These are phyloP conservation scores for Beroe ovata DNA, from an alignment of 37 sponge, comb jelly and placozoan genomes.

Conservation along the genomic window DNA sequence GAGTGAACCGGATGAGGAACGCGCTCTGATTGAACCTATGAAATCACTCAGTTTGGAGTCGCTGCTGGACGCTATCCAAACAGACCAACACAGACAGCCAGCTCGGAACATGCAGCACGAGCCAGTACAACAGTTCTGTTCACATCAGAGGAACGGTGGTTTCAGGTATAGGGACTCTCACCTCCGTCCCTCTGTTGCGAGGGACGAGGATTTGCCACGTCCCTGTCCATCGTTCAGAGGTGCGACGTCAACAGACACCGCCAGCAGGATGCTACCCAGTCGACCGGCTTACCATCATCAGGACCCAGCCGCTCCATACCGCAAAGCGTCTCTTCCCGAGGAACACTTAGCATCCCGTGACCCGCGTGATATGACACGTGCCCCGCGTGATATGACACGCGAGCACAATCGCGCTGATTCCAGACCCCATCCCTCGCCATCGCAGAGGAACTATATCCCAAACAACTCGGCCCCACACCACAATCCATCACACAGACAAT, in stretches of 20 bases:
- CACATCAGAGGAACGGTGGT: constrained; percentile 13
- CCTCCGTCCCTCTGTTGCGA: neutral
- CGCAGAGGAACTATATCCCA: too few relatives aligned
- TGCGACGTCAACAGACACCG: neutral
- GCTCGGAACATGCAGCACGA: neutral
- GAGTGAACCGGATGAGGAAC: neutral
- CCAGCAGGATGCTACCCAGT: neutral
- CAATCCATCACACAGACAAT: neutral
- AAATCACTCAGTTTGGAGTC: constrained; percentile 35
- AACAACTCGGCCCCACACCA: too few relatives aligned
- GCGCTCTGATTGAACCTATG: neutral
- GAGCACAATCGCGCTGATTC: neutral
- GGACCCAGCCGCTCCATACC: neutral
- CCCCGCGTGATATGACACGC: neutral
- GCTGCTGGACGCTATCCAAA: neutral
- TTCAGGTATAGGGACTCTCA: neutral
- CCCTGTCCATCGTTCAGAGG: neutral
- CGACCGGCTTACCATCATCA: neutral
- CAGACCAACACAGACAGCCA: neutral
- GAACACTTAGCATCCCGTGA: neutral
- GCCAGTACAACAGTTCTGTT: constrained; percentile 47
- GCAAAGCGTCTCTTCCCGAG: neutral
- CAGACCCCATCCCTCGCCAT: too few relatives aligned
- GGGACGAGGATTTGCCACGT: too few relatives aligned
- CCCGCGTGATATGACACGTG: neutral